Base-by-base conservation (phyloP, 1,140 invertebrate genomes). In the Ceratitis capitata region DNA sequence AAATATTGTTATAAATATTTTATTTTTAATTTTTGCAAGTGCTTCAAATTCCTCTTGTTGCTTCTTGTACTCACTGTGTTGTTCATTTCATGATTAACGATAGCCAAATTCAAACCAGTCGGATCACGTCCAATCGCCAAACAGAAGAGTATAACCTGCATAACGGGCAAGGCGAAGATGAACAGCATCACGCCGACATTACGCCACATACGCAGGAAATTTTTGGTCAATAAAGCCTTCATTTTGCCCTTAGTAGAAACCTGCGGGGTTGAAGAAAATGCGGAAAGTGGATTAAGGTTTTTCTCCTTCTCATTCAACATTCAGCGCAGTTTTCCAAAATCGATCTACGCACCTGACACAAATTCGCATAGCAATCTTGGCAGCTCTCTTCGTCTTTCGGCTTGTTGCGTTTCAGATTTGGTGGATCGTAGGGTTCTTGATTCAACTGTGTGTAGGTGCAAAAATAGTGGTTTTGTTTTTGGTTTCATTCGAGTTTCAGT, bases 91-190 rank as follows among this genome's bases (percentile, higher is more conserved):
- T 95, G 92, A 92, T 98, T 98, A 4, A 98, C 96, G 83, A 99
- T 94, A 42, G 96, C 97, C 89, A 99, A 88, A 87, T 94, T 95
- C 0, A 99, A 93, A 64, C 96, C 95, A 82, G 94, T 95, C 0
- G 98, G 98, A 90, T 98, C 97, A 39, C 96, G 94, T 85, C 98
- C 98, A 87, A 99, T 98, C 32, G 98, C 97, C 86, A 98, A 91
- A 92, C 98, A 99, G 93, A 99, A 99, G 4, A 99, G 94, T 69
- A 98, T 96, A n/a, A 98, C 97, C 93, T 99, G 97, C 92, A 97
- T 95, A 2, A 98, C 96, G 45, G 98, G 98, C 87, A 99, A 92
- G 12, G 96, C 95, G 89, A 98, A 97, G 89, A 98, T 97, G 92
- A 99, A 99, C 85, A 97, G 92, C 95, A 98, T 97, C 26, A 98